Evolutionary conservation across 2,888 invertebrate genomes (phyloP).

Genomic region (Lycia hirtaria): DNA sequence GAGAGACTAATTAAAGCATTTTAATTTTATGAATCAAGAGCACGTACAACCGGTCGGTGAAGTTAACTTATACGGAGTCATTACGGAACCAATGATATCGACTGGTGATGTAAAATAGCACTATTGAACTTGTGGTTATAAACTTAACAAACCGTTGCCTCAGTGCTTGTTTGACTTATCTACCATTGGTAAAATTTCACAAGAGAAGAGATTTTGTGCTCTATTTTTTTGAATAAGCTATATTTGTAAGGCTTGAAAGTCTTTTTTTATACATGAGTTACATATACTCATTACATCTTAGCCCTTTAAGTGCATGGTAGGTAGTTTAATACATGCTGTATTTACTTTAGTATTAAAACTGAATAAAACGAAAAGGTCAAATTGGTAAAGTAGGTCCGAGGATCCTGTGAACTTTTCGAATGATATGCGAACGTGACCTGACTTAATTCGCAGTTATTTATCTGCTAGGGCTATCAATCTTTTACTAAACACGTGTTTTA

Average conservation of each 20-base stretch:
- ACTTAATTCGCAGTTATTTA: slow-evolving; percentile 11
- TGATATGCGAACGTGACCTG: slow-evolving; percentile 40
- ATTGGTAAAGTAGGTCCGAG: slow-evolving; percentile 17
- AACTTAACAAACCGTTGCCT: no score
- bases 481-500: no score
- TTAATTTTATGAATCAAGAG: slow-evolving; percentile 11
- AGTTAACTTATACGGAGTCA: neutral
- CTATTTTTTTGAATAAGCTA: no score
- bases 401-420: slow-evolving; percentile 43
- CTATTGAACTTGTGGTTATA: no score
- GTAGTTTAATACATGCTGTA: neutral
- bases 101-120: neutral
- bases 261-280: no score
- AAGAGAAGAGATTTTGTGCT: no score
- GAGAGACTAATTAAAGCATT: slow-evolving; percentile 7
- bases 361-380: slow-evolving; percentile 10
- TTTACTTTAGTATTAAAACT: neutral
- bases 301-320: no score
- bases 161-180: no score
- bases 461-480: neutral
- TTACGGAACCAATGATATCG: neutral
- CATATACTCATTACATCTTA: no score
- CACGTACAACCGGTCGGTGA: slow-evolving; percentile 4
- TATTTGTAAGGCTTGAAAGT: no score
- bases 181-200: no score